These are phyloP conservation scores for Acinonyx jubatus DNA, from an alignment of 2,113 vertebrate species.

Conservation along the genomic window DNA sequence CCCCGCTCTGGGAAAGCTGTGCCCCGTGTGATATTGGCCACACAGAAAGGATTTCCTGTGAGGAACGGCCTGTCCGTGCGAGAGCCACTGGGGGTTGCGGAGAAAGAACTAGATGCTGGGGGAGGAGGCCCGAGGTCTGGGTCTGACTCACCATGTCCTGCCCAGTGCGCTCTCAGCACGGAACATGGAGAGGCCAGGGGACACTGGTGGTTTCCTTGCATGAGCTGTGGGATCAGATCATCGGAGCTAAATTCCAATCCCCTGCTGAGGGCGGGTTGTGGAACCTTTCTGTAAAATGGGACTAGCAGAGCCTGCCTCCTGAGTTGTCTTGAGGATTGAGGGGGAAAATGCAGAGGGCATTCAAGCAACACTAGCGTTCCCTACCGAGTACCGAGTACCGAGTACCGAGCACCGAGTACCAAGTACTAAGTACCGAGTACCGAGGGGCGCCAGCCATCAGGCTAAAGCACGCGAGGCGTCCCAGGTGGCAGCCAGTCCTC, in stretches of 20 bases:
- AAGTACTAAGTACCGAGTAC: too few species aligned
- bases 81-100: neutral
- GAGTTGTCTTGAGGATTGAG: rapidly evolving
- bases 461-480: rapidly evolving
- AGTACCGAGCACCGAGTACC: rapidly evolving
- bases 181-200: rapidly evolving
- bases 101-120: neutral
- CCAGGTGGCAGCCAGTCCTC: rapidly evolving
- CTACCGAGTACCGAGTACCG: rapidly evolving
- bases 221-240: rapidly evolving
- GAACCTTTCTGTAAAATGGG: neutral
- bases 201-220: neutral
- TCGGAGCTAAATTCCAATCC: neutral
- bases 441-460: rapidly evolving
- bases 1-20: neutral
- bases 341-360: neutral
- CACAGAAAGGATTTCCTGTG: neutral
- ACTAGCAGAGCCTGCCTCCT: rapidly evolving
- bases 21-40: neutral
- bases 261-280: neutral
- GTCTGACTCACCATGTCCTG: neutral
- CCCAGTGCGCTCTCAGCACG: rapidly evolving
- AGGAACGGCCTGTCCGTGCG: neutral
- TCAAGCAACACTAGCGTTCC: rapidly evolving
- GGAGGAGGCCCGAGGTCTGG: neutral